Percentiles rank a stretch among this genome's conserved stretches.
These are phyloP conservation scores for Strigamia maritima DNA, from an alignment of 2,888 invertebrate genomes.

Conservation along the genomic window DNA sequence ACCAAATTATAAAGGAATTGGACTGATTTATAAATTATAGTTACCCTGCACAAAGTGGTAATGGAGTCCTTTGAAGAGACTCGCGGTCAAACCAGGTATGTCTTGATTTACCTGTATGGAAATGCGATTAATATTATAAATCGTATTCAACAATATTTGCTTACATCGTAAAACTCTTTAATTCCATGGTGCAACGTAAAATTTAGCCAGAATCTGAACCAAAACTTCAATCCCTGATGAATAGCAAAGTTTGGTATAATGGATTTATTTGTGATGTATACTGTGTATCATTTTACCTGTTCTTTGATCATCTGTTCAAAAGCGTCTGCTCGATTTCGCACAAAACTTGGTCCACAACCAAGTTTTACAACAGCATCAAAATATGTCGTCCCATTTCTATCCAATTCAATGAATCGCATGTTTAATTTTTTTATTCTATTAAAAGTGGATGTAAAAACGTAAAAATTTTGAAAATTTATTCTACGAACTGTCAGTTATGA, in stretches of 20 bases:
- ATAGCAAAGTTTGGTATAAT: background rate
- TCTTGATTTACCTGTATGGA: background rate
- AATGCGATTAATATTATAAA: background rate
- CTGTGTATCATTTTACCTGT: background rate
- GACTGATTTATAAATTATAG: no score
- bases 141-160: background rate
- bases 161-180: background rate
- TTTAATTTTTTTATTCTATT: background rate
- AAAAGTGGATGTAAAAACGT: background rate
- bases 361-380: background rate
- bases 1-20: no score
- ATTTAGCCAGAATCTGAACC: background rate
- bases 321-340: background rate
- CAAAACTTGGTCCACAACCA: background rate
- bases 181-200: background rate
- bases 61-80: background rate
- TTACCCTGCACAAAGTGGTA: background rate
- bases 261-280: background rate
- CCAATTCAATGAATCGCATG: background rate
- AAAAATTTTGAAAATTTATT: background rate
- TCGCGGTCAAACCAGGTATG: background rate
- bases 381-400: background rate
- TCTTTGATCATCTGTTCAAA: background rate
- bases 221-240: background rate
- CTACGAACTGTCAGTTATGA: background rate